A percentile compares a stretch with the other conserved stretches of the same genome.
Evolutionary conservation across 2,113 vertebrate species (phyloP).

Genomic region (Megaptera novaeangliae): DNA sequence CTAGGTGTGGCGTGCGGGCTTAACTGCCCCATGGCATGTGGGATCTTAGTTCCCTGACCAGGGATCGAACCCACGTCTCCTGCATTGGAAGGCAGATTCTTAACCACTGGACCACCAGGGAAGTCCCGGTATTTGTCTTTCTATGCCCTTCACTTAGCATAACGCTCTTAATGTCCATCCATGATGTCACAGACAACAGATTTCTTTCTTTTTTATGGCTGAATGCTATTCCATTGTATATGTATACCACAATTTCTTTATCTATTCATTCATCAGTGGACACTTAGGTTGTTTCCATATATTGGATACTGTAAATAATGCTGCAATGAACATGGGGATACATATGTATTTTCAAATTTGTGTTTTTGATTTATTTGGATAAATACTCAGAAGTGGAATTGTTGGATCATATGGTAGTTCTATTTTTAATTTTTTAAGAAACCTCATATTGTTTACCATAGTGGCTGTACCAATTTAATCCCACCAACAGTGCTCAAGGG

Average conservation of each 20-base stretch:
- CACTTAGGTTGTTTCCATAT: neutral
- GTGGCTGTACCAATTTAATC: too few relatives aligned
- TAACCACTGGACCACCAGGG: too few relatives aligned
- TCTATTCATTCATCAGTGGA: neutral
- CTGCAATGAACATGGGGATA: neutral
- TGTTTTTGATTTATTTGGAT: neutral
- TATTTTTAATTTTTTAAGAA: too few relatives aligned
- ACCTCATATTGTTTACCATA: too few relatives aligned
- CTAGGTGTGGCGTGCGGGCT: too few relatives aligned
- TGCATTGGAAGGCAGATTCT: too few relatives aligned
- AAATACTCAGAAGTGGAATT: neutral
- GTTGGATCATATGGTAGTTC: neutral
- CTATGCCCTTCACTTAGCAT: neutral
- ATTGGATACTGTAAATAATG: neutral
- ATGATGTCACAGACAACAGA: neutral
- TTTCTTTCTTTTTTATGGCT: neutral
- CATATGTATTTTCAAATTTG: neutral
- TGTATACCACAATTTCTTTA: neutral
- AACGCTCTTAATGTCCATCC: neutral
- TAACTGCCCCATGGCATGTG: too few relatives aligned
- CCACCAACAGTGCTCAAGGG: too few relatives aligned
- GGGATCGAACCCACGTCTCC: too few relatives aligned
- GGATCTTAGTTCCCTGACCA: too few relatives aligned
- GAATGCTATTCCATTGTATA: neutral
- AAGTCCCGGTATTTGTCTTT: neutral